Conservation (phyloP, 1,140 invertebrate genomes). For the Panagrolaimus sp. region DNA sequence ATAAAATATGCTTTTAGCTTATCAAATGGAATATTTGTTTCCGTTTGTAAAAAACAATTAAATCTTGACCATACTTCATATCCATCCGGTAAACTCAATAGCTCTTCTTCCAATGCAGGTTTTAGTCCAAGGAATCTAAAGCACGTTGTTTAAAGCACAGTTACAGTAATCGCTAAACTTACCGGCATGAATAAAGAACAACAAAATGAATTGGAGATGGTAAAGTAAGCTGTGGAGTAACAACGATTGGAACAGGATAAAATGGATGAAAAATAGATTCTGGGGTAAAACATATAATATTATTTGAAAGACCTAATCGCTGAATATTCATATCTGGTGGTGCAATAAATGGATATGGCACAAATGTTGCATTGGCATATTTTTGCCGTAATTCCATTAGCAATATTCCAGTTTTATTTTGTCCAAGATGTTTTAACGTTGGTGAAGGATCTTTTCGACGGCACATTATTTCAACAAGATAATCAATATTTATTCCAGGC, state of each 20-base stretch:
- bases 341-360: conserved; percentile 42
- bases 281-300: conserved; percentile 56
- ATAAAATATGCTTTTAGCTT: conserved; percentile 45
- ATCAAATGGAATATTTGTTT: conserved; percentile 37
- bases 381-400: conserved; percentile 55
- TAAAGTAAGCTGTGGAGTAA: conserved; percentile 23
- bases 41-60: conserved; percentile 36
- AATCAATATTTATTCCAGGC: conserved; percentile 40
- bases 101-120: conserved; percentile 24
- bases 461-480: conserved; percentile 48
- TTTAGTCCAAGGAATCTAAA: conserved; percentile 15
- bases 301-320: conserved; percentile 35
- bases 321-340: conserved; percentile 33
- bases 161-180: not conserved
- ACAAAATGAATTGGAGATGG: conserved; percentile 49
- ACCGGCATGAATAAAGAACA: conserved; percentile 49
- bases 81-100: conserved; percentile 33
- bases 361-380: conserved; percentile 26
- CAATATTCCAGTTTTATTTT: conserved; percentile 50
- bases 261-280: conserved; percentile 55
- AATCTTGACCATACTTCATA: conserved; percentile 47
- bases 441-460: conserved; percentile 35
- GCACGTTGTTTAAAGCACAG: not conserved
- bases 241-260: conserved; percentile 48
- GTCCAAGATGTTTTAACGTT: conserved; percentile 40